These are phyloP conservation scores for Zelleria hepariella DNA, from an alignment of 2,888 invertebrate species.

Conservation along the genomic window DNA sequence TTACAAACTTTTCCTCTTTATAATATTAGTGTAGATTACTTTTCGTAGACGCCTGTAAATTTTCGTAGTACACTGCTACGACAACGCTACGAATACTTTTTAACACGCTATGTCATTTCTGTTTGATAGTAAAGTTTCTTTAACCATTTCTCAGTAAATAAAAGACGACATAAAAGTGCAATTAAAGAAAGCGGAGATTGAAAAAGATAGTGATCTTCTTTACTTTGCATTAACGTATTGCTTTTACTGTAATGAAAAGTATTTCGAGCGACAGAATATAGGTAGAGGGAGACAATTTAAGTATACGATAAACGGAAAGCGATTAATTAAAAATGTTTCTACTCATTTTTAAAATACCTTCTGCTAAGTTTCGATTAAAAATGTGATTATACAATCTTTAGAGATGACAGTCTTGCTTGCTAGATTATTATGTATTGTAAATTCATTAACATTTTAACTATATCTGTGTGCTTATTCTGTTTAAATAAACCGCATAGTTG, in stretches of 20 bases:
- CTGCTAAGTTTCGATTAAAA: neutral
- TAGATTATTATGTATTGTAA: too few species aligned
- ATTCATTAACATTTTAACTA: too few species aligned
- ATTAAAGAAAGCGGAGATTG: neutral
- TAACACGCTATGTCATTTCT: too few species aligned
- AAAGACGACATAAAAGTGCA: neutral
- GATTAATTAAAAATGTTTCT: neutral
- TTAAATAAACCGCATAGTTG: too few species aligned
- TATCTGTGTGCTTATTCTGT: too few species aligned
- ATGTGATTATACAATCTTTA: neutral
- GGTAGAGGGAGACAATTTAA: neutral
- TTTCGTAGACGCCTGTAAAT: too few species aligned
- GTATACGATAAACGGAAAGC: neutral
- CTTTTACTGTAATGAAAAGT: conserved; percentile 5
- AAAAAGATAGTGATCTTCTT: neutral
- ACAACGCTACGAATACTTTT: too few species aligned
- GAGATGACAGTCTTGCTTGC: too few species aligned
- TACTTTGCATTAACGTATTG: neutral
- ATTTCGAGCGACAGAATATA: neutral
- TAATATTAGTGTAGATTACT: too few species aligned
- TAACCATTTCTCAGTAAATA: neutral
- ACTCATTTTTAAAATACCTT: neutral
- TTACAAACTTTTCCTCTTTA: too few species aligned
- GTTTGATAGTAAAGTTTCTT: too few species aligned
- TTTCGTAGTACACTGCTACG: too few species aligned